Conservation (phyloP, 2,113 vertebrate genomes). For the Sinocyclocheilus grahami region DNA sequence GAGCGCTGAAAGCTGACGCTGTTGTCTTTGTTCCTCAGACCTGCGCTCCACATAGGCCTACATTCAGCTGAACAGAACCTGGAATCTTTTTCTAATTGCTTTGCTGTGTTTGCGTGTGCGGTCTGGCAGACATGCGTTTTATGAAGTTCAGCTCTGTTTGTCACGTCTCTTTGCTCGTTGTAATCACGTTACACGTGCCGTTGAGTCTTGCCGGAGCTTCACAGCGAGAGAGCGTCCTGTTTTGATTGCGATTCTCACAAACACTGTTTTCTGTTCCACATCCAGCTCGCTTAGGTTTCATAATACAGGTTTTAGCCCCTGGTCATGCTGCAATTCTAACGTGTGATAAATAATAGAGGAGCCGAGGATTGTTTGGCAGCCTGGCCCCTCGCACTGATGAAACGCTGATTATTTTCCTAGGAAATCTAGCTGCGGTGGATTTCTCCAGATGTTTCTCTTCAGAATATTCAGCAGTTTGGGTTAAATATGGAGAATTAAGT, state of each 20-base stretch:
- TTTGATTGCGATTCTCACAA: conserved; percentile 13
- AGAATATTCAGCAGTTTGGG: conserved; percentile 1
- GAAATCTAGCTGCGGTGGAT: background rate
- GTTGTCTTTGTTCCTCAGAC: too few relatives aligned
- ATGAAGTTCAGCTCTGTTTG: background rate
- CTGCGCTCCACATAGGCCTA: too few relatives aligned
- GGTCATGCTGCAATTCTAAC: conserved; percentile 4
- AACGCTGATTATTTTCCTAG: background rate
- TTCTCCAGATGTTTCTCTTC: background rate
- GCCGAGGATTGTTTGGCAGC: background rate
- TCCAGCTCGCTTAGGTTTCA: background rate
- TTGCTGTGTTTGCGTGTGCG: background rate
- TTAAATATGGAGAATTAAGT: conserved; percentile 26
- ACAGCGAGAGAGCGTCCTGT: background rate
- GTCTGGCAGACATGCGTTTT: background rate
- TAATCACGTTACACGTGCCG: background rate
- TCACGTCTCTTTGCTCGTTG: background rate
- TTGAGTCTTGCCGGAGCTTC: background rate
- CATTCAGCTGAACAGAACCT: background rate
- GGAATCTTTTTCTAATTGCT: background rate
- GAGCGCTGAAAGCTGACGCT: too few relatives aligned
- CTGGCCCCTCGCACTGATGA: background rate
- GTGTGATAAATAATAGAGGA: conserved; percentile 3
- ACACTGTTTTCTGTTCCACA: conserved; percentile 15
- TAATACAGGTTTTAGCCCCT: background rate